Conservation (phyloP, 1,140 invertebrate genomes). For the Drosophila lini region DNA sequence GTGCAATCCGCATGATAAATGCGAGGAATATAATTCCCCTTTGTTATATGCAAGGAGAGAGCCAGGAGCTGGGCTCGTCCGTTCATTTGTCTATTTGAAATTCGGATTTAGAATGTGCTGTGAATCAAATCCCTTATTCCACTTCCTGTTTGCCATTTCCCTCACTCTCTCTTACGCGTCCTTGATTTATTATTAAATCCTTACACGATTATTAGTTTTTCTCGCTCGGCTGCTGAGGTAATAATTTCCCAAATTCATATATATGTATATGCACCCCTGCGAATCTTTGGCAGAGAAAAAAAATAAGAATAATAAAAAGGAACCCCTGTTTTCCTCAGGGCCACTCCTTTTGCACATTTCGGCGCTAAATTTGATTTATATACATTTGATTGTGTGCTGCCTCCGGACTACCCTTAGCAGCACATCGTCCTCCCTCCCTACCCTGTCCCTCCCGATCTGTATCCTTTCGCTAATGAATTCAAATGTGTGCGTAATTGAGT, state of each 20-base stretch:
- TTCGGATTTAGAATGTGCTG: conserved; percentile 55
- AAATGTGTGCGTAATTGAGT: conserved; percentile 83
- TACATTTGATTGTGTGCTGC: conserved; percentile 71
- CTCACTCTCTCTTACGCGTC: conserved; percentile 17
- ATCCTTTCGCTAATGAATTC: conserved; percentile 76
- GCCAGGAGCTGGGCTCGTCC: conserved; percentile 1
- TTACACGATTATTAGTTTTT: conserved; percentile 82
- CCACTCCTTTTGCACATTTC: conserved; percentile 51
- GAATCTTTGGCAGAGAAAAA: conserved; percentile 32
- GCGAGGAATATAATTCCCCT: conserved; percentile 42
- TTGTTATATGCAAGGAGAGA: conserved; percentile 33
- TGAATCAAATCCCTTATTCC: conserved; percentile 9
- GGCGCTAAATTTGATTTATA: conserved; percentile 81
- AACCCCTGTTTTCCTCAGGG: conserved; percentile 51
- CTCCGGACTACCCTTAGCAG: conserved; percentile 36
- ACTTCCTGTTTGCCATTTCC: conserved; percentile 6
- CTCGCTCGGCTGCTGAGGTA: conserved; percentile 48
- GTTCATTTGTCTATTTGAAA: conserved; percentile 69
- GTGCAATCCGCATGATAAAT: conserved; percentile 57
- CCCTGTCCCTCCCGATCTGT: conserved; percentile 23
- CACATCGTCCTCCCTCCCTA: conserved; percentile 4
- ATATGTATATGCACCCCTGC: conserved; percentile 64
- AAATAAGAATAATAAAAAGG: conserved; percentile 18
- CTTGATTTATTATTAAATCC: conserved; percentile 80
- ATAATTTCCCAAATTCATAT: conserved; percentile 62